Base-by-base conservation (phyloP, 2,888 invertebrate species). In the Eueremaeus valkanovi region DNA sequence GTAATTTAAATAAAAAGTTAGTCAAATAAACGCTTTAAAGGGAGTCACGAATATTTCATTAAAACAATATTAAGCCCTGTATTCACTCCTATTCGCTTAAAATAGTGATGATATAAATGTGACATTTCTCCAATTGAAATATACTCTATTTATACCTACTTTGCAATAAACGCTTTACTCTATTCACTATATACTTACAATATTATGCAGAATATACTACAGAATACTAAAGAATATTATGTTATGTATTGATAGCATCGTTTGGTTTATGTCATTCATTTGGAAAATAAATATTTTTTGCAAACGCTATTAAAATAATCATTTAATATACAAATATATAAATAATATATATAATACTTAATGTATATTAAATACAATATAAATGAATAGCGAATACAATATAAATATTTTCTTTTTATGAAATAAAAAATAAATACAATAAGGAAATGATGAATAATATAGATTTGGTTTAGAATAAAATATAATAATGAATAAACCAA, bases 41-140 rank as follows among this genome's bases (percentile, higher is more conserved):
- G 31, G 3, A 36, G 63, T 63, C 63, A 63, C 63, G 63, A 63
- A 63, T 63, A 63, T 63, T 63, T 63, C 63, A 63, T 63, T 63
- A 63, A 21, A 27, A 21, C 29, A 58, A 58, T 58, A 58, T 58
- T 58, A 21, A 24, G 61, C 31, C 1, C 11, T 33, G n/a, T 63
- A 36, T 63, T 63, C 18, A 31, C 33, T 31, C 31, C 63, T 63
- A 29, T n/a, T 63, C 9, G 61, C 31, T 63, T 27, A 31, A 63
- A 63, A n/a, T 63, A 63, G 63, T 33, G 63, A 63, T 63, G 13
- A 63, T 63, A 31, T 63, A n/a, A 55, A 33, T 21, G 63, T 63
- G 63, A 63, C 63, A 63, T 63, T 63, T 63, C 33, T 33, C n/a
- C 18, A 61, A 63, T 63, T 63, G 63, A 63, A 63, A 61, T 29